Base-by-base conservation (phyloP, 2,113 vertebrate genomes). In the Chloebia gouldiae region DNA sequence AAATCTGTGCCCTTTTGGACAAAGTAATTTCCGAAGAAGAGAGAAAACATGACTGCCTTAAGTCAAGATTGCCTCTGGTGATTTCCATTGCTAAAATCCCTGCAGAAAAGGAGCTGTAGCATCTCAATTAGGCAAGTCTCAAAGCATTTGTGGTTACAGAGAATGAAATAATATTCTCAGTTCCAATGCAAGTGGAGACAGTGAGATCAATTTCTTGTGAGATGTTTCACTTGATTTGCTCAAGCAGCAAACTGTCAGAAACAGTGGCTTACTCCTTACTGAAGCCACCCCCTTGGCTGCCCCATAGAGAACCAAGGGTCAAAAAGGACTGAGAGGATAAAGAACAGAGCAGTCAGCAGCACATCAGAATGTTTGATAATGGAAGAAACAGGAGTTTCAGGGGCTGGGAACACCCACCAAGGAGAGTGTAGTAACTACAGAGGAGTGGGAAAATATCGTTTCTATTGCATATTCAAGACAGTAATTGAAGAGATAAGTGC, bases 401-500 rank as follows among this genome's bases (percentile, higher is more conserved):
- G 47, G 71, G 39, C 87, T 93, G 92, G 68, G 76, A 95, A 85
- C 70, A 51, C 35, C n/a, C 86, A 86, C 59, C 71, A 20, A 82
- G 42, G 28, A 90, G 82, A 81, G 59, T 88, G 42, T 71, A 91
- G 59, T 63, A 82, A 72, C 92, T 85, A 19, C 3, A 94, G 21
- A 82, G 65, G 84, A 92, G 79, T 90, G 85, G 45, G 71, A 92
- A 94, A 96, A 80, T 24, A 45, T 54, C 80, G 44, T 90, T 96
- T 96, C 85, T 95, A 3, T 90, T 94, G 85, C 92, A 93, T 93
- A 94, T 92, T 72, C 93, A 90, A 73, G 81, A 30, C 42, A 77
- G 54, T 33, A 95, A 96, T 94, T 71, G 78, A 65, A 73, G 70
- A 95, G 86, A 79, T 89, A 85, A 70, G 60, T 80, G 79, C 85